These are phyloP conservation scores for Zophobas atratus DNA, from an alignment of 1,140 invertebrate species.

Conservation along the genomic window DNA sequence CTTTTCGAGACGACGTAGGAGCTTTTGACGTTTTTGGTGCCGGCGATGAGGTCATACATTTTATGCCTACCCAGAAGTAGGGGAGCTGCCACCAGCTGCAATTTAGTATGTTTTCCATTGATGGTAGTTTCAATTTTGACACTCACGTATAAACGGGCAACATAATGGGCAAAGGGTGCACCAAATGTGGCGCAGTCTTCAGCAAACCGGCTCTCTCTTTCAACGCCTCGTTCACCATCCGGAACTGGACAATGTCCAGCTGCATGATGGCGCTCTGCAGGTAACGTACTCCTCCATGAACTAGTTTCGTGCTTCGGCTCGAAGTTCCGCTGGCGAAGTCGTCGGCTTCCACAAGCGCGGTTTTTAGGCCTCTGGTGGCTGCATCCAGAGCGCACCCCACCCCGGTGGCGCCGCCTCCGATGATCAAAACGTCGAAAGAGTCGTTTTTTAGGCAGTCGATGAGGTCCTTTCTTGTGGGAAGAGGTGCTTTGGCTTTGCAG, in stretches of 20 bases:
- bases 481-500: conserved; percentile 76
- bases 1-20: conserved; percentile 96
- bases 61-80: conserved; percentile 99
- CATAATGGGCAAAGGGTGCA: conserved; percentile 98
- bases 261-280: conserved; percentile 98
- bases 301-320: conserved; percentile 96
- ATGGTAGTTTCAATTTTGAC: no score
- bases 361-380: conserved; percentile 93
- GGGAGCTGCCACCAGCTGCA: conserved; percentile 98
- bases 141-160: conserved; percentile 96
- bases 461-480: conserved; percentile 88
- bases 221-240: conserved; percentile 98
- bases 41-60: conserved; percentile 98
- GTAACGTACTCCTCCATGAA: conserved; percentile 99
- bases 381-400: conserved; percentile 95
- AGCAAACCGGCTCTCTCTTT: conserved; percentile 96
- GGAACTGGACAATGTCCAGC: conserved; percentile 94
- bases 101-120: conserved; percentile 36
- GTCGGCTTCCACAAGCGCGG: conserved; percentile 96
- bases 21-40: conserved; percentile 93
- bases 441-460: conserved; percentile 84
- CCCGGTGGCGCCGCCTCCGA: conserved; percentile 97
- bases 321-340: conserved; percentile 99
- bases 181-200: conserved; percentile 96
- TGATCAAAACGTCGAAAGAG: conserved; percentile 91